Base-by-base conservation (phyloP, 2,888 invertebrate genomes). In the Sipha maydis region DNA sequence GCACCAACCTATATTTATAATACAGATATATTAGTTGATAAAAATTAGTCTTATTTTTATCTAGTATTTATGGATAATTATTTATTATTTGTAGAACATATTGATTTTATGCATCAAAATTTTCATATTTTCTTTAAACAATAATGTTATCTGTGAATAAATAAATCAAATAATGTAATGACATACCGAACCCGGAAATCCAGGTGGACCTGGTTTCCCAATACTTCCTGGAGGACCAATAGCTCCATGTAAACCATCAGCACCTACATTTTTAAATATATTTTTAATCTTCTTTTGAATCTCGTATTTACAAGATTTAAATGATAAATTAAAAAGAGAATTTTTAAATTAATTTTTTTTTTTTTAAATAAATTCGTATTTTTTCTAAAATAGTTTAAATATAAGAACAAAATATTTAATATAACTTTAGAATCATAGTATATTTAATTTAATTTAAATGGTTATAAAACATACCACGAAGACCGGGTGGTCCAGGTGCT, bases 121-220 rank as follows among this genome's bases (percentile, higher is more conserved):
- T 28, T 14, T 28, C 14, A 28, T 28, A 69, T 69, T 69, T 69
- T 28, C 69, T 28, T 75, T 25, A 5, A 38, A 8, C 38, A 75
- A 2, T 7, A 38, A 38, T 38, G 38, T 8, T 31, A 34, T 19
- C 34, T 28, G 11, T 31, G 28, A 28, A 71, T 41, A 11, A 41
- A 41, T 76, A 41, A 25, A 54, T 54, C 9, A 56, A 34, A 31
- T 8, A 54, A 54, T 54, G 1, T 41, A 41, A 75, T 75, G 31
- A 25, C 88, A 61, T 88, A 88, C 95, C 90, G 93, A 93, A 56
- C 97, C 97, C 14, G 96, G 96, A 91, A 97, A 96, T 3, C 97
- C 97, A 41, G 97, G 96, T 28, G 96, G 93, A 5, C 97, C 97
- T 34, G 96, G 93, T 92, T 97, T 97, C 2, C 97, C 97, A 83